These are phyloP conservation scores for Diploptera punctata DNA, from an alignment of 2,888 invertebrate genomes.

Conservation along the genomic window DNA sequence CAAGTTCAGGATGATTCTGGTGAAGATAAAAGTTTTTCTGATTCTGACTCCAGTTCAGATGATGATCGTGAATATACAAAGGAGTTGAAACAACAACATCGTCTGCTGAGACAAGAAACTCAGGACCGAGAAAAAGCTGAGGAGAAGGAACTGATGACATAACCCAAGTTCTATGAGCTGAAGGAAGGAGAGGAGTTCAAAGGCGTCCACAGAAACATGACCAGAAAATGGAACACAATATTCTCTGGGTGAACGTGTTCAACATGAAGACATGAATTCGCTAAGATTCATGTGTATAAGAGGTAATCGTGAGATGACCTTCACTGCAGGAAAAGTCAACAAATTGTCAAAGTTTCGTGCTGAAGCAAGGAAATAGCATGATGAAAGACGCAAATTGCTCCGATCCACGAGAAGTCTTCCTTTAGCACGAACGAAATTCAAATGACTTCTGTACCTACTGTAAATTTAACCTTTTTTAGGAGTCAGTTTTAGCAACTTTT, in stretches of 20 bases:
- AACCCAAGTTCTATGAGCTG: constrained; percentile 66
- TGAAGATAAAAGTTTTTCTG: constrained; percentile 57
- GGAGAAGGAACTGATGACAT: constrained; percentile 41
- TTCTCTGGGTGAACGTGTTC: constrained; percentile 76
- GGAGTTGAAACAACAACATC: constrained; percentile 80
- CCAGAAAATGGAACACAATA: constrained; percentile 62
- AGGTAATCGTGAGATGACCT: constrained; percentile 83
- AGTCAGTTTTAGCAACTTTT: too few relatives aligned
- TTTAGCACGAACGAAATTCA: too few relatives aligned
- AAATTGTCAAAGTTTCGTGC: too few relatives aligned
- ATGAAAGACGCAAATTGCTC: too few relatives aligned
- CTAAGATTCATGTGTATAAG: constrained; percentile 64
- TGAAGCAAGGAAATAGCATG: too few relatives aligned
- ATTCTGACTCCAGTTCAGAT: constrained; percentile 68
- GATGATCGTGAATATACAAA: constrained; percentile 82
- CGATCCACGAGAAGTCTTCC: too few relatives aligned
- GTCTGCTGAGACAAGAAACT: constrained; percentile 65
- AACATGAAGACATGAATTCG: constrained; percentile 62
- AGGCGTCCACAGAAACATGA: constrained; percentile 53
- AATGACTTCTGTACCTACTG: too few relatives aligned
- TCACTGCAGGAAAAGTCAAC: constrained; percentile 68
- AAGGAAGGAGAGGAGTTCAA: constrained; percentile 67
- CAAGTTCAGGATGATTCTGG: constrained; percentile 52
- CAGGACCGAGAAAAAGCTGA: constrained; percentile 53
- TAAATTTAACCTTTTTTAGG: too few relatives aligned